Evolutionary conservation across 2,888 invertebrate species (phyloP).

Genomic region (Copidosoma aretas): DNA sequence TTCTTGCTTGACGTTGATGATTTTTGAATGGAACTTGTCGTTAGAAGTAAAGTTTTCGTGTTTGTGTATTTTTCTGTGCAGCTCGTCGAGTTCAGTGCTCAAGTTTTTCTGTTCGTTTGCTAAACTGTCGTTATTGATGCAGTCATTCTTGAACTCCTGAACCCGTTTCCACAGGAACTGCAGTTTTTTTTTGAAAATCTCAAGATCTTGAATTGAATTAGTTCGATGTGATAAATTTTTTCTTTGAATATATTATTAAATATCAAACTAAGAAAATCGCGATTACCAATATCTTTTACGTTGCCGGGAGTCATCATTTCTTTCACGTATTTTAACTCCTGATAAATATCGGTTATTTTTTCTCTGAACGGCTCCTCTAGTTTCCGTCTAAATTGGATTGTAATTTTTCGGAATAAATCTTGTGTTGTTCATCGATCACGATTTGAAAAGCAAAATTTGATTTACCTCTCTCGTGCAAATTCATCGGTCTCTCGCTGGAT

Average conservation of each 20-base stretch:
- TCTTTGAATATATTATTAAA: conserved; percentile 2
- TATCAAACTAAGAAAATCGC: not conserved
- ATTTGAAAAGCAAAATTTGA: conserved; percentile 7
- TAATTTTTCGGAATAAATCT: conserved; percentile 4
- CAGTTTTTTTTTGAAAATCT: conserved; percentile 51
- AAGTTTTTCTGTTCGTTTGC: conserved; percentile 48
- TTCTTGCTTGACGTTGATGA: conserved; percentile 10
- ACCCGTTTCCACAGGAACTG: conserved; percentile 52
- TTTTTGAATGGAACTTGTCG: not conserved
- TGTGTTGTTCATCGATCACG: conserved; percentile 5
- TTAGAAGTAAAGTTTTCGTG: conserved; percentile 43
- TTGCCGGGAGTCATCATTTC: conserved; percentile 40
- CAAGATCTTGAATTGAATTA: conserved; percentile 47
- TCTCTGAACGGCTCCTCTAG: conserved; percentile 37
- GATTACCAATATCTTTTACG: conserved; percentile 47
- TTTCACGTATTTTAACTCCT: conserved; percentile 48
- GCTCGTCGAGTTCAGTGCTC: conserved; percentile 47
- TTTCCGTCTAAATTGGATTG: conserved; percentile 37
- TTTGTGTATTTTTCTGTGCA: conserved; percentile 46
- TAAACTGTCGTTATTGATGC: conserved; percentile 43
- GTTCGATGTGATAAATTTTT: not conserved
- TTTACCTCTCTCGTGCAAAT: conserved; percentile 50
- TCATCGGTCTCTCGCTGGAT: conserved; percentile 45
- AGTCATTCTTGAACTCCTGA: conserved; percentile 49
- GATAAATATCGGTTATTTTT: conserved; percentile 43